phyloP scores from a whole-genome alignment of 1,140 invertebrate genomes.

The Drosophila orena region DNA sequence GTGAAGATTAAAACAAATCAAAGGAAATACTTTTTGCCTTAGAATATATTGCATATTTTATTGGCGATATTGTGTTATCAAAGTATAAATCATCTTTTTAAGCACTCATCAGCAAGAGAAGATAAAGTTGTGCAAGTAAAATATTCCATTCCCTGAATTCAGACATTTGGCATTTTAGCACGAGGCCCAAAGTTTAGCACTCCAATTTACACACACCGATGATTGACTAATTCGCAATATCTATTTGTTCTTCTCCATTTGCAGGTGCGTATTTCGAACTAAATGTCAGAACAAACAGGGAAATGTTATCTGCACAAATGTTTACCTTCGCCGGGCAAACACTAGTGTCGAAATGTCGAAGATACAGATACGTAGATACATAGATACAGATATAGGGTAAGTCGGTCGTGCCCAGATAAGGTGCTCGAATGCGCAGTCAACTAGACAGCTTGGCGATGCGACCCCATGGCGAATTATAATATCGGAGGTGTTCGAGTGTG shows the following conservation, averaged over 20 bases:
- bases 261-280: slow-evolving; percentile 65
- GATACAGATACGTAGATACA: slow-evolving; percentile 5
- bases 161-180: background rate
- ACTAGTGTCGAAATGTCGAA: slow-evolving; percentile 6
- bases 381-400: slow-evolving; percentile 28
- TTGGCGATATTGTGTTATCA: no score
- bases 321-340: slow-evolving; percentile 11
- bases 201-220: slow-evolving; percentile 18
- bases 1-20: background rate
- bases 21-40: no score
- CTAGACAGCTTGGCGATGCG: slow-evolving; percentile 60
- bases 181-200: slow-evolving; percentile 3
- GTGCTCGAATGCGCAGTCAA: slow-evolving; percentile 14
- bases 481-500: slow-evolving; percentile 32
- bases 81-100: no score
- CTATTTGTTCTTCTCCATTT: slow-evolving; percentile 48
- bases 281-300: slow-evolving; percentile 24
- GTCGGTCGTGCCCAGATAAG: slow-evolving; percentile 28
- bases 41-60: no score
- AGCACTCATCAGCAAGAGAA: no score
- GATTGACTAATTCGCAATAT: slow-evolving; percentile 52
- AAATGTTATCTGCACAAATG: slow-evolving; percentile 37
- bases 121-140: background rate
- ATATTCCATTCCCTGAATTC: background rate
- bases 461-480: slow-evolving; percentile 52